Percentiles rank a stretch among this genome's conserved stretches.
These are phyloP conservation scores for Caenorhabditis sp. DNA, from an alignment of 2,888 invertebrate species.

Conservation along the genomic window DNA sequence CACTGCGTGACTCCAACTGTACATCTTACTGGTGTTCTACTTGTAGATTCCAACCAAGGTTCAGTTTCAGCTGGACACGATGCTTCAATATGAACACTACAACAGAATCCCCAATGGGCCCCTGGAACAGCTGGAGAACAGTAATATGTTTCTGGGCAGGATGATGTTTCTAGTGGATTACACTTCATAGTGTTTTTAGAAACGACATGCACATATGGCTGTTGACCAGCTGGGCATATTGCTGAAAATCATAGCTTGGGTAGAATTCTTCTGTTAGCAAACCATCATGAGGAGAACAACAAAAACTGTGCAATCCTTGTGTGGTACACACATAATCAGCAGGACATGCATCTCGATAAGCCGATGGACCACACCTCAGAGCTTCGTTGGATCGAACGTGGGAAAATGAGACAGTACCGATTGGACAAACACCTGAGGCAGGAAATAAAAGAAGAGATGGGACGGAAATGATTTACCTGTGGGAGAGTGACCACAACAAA, in stretches of 20 bases:
- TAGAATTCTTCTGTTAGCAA: neutral
- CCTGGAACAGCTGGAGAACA: constrained; percentile 71
- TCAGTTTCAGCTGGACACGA: constrained; percentile 60
- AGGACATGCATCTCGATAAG: constrained; percentile 63
- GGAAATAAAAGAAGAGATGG: neutral
- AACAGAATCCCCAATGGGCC: constrained; percentile 71
- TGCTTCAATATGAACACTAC: constrained; percentile 67
- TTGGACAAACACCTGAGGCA: constrained; percentile 68
- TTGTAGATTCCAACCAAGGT: constrained; percentile 55
- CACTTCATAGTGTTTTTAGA: constrained; percentile 69
- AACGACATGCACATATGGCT: constrained; percentile 64
- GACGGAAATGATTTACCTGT: constrained; percentile 36
- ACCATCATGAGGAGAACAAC: constrained; percentile 69
- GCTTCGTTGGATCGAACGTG: constrained; percentile 57
- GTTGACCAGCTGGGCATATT: constrained; percentile 68
- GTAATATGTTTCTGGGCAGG: constrained; percentile 65
- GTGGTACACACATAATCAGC: constrained; percentile 67
- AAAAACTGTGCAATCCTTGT: constrained; percentile 63
- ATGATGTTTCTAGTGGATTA: constrained; percentile 64
- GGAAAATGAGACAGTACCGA: constrained; percentile 62
- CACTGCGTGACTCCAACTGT: constrained; percentile 71
- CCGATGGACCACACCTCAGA: constrained; percentile 61
- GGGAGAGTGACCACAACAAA: constrained; percentile 70
- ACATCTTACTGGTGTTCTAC: constrained; percentile 62
- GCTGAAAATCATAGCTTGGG: constrained; percentile 30